Evolutionary conservation across 2,797 vertebrate genomes (phyloP), one percentile per base, ranked within the genome.

Genomic region (Alauda arvensis): DNA sequence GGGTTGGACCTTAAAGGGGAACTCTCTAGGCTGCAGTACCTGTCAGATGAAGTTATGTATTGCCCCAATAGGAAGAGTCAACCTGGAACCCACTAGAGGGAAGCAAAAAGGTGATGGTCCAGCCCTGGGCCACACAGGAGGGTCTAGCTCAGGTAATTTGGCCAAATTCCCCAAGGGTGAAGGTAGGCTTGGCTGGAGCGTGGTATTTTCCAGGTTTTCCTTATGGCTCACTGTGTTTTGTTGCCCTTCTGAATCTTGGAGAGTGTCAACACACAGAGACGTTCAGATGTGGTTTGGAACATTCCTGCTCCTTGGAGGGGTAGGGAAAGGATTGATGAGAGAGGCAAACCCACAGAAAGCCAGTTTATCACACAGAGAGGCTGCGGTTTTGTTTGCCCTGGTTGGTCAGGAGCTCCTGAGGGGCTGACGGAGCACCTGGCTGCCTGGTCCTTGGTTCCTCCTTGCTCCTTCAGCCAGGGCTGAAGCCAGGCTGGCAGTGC

Each of bases 11-110:
- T 14, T 90, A 85, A 85, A 57, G 24, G 87, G 76, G 86, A 95
- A 90, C 90, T 87, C 87, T 94, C 83, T 45, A 77, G 91, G 77
- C 87, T 89, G 69, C 83, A 78, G 48, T 88, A 77, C 93, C 92
- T 96, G 90, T 95, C 92, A 91, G 77, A 82, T 89, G 61, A 76
- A 59, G 85, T 96, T 95, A 88, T 84, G 88, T 87, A 92, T 46
- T 62, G 89, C 75, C 94, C 77, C 93, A 71, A 6, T 79, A 92
- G 87, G 65, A 87, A 34, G 51, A 87, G 39, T 40, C 77, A 70
- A 43, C 65, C 18, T 82, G 65, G 85, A 91, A 57, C 70, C 17
- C 34, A 19, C 43, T 77, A 9, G 21, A 59, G 34, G 34, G 34
- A 77, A 75, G 40, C 21, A 82, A 53, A 77, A 93, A 68, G 66